Evolutionary conservation across 2,888 invertebrate species (phyloP), one percentile per base, ranked within the genome.

Genomic region (Lasioglossum vierecki): DNA sequence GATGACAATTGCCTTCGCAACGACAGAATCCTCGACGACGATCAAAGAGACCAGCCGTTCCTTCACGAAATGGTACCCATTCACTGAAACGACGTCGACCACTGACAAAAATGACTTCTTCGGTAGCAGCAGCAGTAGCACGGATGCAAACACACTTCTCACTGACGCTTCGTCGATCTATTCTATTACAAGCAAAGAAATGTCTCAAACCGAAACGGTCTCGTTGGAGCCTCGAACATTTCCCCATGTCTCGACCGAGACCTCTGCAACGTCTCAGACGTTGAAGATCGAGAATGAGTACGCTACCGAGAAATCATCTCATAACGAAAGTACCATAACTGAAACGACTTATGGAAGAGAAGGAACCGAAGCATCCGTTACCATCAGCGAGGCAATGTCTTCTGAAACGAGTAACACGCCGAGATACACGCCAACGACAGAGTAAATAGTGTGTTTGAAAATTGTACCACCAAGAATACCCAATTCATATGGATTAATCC

Each of bases 21-120:
- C 75, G 6, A 18, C n/a, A 2, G 63, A 66, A 9, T 78, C 87
- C 22, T 81, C 87, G 13, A 85, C 81, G 30, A 60, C 77, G 11
- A 18, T 39, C 22, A 76, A 41, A 44, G 74, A 39, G 57, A 88
- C 76, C 44, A 80, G 79, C 35, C 83, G 74, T n/a, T n/a, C 57
- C 22, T 83, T 84, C 18, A 86, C 89, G 30, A 83, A 78, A 66
- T 88, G 73, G 83, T 88, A 86, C 13, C 81, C 88, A 1, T 76
- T 79, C 60, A 44, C 83, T 3, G 89, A 86, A 13, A 74, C 79
- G 13, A 80, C 81, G 1, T 41, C 82, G 4, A 84, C 73, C 18
- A 66, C 63, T 11, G 81, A 72, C 15, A 86, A 78, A 5, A 75
- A 77, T 4, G 71, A 30, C 35, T 68, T 74, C 13, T 68, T 80